These are phyloP conservation scores for Malthinus seriepunctatus DNA, from an alignment of 2,888 invertebrate species.

Conservation along the genomic window DNA sequence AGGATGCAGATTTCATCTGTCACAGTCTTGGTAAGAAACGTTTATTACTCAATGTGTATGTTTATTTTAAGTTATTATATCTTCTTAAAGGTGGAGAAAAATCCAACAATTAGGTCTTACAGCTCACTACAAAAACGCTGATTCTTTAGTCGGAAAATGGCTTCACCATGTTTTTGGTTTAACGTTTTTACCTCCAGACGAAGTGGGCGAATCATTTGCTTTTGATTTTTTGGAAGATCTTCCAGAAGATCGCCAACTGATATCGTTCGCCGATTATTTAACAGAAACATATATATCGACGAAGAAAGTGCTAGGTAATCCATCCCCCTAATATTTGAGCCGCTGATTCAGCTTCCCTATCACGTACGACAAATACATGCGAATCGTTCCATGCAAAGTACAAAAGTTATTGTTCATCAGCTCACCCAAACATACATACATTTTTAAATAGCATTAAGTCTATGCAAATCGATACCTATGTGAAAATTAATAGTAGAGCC, in stretches of 20 bases:
- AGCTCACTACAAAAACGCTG: background rate
- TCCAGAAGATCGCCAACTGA: background rate
- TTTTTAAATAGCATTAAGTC: background rate
- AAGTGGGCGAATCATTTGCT: background rate
- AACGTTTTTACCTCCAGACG: background rate
- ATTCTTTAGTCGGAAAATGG: background rate
- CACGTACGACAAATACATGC: background rate
- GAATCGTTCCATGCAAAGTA: conserved; percentile 12
- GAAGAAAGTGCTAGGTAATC: too few relatives aligned
- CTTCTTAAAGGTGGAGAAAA: background rate
- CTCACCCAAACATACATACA: conserved; percentile 10
- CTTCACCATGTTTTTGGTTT: background rate
- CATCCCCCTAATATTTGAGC: conserved; percentile 3
- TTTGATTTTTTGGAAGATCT: background rate
- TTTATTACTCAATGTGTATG: background rate
- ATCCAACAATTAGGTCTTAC: background rate
- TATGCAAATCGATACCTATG: conserved; percentile 5
- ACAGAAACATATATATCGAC: background rate
- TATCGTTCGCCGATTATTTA: background rate
- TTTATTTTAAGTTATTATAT: background rate
- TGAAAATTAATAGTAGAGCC: conserved; percentile 11
- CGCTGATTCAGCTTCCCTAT: background rate
- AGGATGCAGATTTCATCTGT: too few relatives aligned
- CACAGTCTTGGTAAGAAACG: too few relatives aligned
- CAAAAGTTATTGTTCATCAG: conserved; percentile 1